Percentiles rank a stretch among this genome's conserved stretches.
Conservation (phyloP, 2,113 vertebrate genomes). For the Turnix velox region DNA sequence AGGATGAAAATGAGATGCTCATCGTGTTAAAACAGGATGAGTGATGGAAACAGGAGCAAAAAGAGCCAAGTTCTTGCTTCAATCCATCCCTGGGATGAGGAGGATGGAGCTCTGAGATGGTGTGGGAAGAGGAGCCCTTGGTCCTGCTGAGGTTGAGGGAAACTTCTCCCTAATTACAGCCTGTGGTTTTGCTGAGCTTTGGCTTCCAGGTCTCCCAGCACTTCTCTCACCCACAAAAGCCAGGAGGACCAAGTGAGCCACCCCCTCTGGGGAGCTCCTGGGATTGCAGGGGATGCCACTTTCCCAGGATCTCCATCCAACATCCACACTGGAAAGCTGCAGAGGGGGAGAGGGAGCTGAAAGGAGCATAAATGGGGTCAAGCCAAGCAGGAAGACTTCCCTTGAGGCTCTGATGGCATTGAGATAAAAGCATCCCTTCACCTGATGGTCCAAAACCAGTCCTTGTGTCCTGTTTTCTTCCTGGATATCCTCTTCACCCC, state of each 20-base stretch:
- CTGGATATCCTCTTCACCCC: fast-evolving
- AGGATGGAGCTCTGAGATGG: neutral
- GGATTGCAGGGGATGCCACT: neutral
- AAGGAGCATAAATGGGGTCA: neutral
- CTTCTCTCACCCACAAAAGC: neutral
- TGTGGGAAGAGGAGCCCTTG: fast-evolving
- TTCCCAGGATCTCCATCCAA: constrained; percentile 32
- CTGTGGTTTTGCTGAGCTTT: constrained; percentile 4
- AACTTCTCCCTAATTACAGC: neutral
- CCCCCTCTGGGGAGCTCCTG: neutral
- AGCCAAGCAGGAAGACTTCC: neutral
- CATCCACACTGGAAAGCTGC: neutral
- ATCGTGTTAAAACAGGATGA: too few species aligned
- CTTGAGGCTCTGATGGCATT: neutral
- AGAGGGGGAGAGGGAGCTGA: neutral
- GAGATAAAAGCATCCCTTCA: neutral
- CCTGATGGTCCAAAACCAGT: neutral
- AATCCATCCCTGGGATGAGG: neutral
- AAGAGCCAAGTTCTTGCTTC: neutral
- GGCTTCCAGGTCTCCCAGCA: neutral
- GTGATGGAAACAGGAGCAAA: too few species aligned
- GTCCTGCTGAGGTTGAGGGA: neutral
- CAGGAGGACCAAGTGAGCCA: fast-evolving
- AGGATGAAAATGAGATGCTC: neutral
- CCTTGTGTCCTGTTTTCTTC: neutral